phyloP scores from a whole-genome alignment of 2,797 vertebrate genomes.

The Momotus momota region DNA sequence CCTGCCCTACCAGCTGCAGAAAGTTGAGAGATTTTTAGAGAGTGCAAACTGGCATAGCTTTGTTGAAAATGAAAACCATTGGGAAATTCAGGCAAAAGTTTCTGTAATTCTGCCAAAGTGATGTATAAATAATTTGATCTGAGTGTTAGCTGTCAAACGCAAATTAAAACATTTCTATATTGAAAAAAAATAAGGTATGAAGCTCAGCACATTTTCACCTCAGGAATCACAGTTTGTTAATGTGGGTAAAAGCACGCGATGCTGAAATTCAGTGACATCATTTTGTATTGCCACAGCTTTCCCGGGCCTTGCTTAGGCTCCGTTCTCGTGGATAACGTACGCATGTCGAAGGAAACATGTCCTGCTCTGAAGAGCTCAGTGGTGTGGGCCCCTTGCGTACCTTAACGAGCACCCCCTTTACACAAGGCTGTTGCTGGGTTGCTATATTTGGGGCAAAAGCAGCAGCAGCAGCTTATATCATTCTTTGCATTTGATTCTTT shows the following conservation, averaged over 20 bases:
- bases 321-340: neutral
- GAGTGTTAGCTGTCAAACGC: neutral
- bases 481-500: neutral
- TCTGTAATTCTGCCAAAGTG: neutral
- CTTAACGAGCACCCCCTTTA: neutral
- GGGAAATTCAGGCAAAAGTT: neutral
- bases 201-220: neutral
- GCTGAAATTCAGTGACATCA: neutral
- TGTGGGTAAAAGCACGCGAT: neutral
- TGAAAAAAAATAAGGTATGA: neutral
- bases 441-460: neutral
- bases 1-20: neutral
- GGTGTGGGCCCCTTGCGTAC: neutral
- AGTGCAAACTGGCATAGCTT: neutral
- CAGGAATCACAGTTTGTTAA: neutral
- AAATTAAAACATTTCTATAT: neutral
- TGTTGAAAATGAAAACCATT: neutral
- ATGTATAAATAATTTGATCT: neutral
- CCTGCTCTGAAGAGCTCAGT: neutral
- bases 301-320: neutral
- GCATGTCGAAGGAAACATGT: neutral
- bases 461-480: neutral
- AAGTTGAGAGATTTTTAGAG: neutral
- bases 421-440: neutral
- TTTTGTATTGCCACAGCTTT: neutral